Evolutionary conservation across 2,888 invertebrate species (phyloP).

Genomic region (Stegophylla sp.): DNA sequence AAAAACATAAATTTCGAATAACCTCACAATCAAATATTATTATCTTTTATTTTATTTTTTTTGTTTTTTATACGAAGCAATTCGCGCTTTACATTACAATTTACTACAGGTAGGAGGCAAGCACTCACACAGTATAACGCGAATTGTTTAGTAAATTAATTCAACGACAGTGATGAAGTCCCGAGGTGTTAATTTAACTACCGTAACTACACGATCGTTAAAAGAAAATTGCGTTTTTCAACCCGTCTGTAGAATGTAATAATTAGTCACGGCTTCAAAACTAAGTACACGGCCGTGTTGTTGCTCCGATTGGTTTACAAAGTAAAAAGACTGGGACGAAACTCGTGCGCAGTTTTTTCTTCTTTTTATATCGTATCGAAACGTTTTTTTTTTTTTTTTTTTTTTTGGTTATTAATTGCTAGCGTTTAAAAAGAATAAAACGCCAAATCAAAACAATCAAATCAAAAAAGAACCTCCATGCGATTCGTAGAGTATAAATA

Average conservation of each 20-base stretch:
- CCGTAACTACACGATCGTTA: neutral
- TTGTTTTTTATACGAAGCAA: too few species aligned
- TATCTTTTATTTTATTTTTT: too few species aligned
- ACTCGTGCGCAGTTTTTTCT: constrained; percentile 6
- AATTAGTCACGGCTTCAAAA: constrained; percentile 60
- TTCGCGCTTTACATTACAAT: too few species aligned
- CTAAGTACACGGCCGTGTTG: neutral
- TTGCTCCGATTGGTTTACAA: constrained; percentile 1
- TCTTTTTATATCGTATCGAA: neutral
- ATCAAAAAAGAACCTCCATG: too few species aligned
- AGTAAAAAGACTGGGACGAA: neutral
- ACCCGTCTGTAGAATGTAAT: constrained; percentile 18
- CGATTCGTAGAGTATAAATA: too few species aligned
- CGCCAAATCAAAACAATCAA: too few species aligned
- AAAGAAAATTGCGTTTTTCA: constrained; percentile 34
- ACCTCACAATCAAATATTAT: too few species aligned
- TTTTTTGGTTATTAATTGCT: constrained; percentile 5
- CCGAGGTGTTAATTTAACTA: neutral
- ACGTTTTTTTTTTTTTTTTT: too few species aligned
- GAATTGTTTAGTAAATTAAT: constrained; percentile 24
- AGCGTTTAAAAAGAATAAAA: too few species aligned
- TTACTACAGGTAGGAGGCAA: too few species aligned
- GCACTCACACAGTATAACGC: too few species aligned
- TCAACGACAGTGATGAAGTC: neutral
- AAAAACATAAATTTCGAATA: too few species aligned